Evolutionary conservation across 2,797 vertebrate genomes (phyloP).

Genomic region (Tiaroga cobitis): DNA sequence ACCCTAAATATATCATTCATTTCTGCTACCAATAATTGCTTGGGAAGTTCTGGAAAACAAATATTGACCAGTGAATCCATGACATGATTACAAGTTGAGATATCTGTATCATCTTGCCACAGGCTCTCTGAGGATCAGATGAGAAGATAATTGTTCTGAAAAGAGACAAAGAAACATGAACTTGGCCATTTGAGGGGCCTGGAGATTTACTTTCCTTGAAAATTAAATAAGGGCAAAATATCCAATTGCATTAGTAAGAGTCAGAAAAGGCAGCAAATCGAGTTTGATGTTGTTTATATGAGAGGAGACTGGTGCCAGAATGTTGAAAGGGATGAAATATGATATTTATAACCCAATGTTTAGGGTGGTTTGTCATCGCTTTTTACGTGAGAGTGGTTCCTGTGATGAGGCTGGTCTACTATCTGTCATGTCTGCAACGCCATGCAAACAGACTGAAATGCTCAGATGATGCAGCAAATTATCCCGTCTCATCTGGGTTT

Average conservation of each 20-base stretch:
- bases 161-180: constrained; percentile 63
- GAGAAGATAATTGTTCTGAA: constrained; percentile 58
- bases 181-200: constrained; percentile 61
- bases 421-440: constrained; percentile 44
- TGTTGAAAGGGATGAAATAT: constrained; percentile 62
- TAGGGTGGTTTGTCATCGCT: constrained; percentile 53
- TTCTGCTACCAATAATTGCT: background rate
- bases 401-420: constrained; percentile 23
- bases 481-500: constrained; percentile 38
- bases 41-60: background rate
- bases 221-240: constrained; percentile 64
- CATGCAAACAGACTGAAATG: constrained; percentile 43
- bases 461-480: constrained; percentile 52
- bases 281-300: constrained; percentile 65
- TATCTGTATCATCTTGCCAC: constrained; percentile 25
- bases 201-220: constrained; percentile 59
- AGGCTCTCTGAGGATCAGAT: constrained; percentile 40
- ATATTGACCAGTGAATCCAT: background rate
- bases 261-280: constrained; percentile 62
- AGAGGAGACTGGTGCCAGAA: constrained; percentile 57
- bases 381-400: constrained; percentile 45
- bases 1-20: background rate
- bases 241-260: constrained; percentile 64
- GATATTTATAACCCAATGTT: constrained; percentile 57
- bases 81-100: constrained; percentile 35